phyloP scores from a whole-genome alignment of 2,888 invertebrate species.

The Hyposoter dolosus region DNA sequence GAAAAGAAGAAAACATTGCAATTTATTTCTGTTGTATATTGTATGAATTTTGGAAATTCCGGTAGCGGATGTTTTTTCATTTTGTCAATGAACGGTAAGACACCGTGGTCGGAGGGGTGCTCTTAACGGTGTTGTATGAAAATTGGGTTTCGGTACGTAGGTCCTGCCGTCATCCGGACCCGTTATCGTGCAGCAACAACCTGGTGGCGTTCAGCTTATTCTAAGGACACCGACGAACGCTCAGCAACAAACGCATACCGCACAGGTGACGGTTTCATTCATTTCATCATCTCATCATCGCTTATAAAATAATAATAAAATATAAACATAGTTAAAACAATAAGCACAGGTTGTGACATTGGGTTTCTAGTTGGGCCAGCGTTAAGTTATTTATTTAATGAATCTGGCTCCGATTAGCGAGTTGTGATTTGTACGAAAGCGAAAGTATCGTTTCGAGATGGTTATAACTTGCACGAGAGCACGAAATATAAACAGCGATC shows the following conservation, averaged over 20 bases:
- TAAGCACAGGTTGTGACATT: background rate
- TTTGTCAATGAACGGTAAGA: constrained; percentile 34
- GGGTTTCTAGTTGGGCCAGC: constrained; percentile 16
- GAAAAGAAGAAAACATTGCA: background rate
- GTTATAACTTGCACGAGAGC: constrained; percentile 2
- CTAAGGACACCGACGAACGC: constrained; percentile 88
- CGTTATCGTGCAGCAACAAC: constrained; percentile 88
- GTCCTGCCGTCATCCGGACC: constrained; percentile 85
- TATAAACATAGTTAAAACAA: too few species aligned
- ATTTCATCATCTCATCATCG: constrained; percentile 69
- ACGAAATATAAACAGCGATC: background rate
- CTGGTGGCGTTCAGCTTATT: constrained; percentile 90
- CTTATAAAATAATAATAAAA: constrained; percentile 11
- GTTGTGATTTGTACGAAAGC: background rate
- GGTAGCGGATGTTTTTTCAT: constrained; percentile 11
- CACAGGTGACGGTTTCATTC: constrained; percentile 84
- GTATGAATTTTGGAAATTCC: background rate
- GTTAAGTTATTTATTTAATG: constrained; percentile 34
- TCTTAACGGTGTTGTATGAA: constrained; percentile 76
- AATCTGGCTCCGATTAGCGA: constrained; percentile 1
- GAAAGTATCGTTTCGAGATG: background rate
- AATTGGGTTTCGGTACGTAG: constrained; percentile 82
- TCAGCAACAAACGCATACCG: constrained; percentile 84
- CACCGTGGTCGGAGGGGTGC: constrained; percentile 46
- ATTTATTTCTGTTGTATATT: background rate